A percentile compares a stretch with the other conserved stretches of the same genome.
Conservation (phyloP, 2,113 vertebrate species). For the Rhinolophus ferrumequinum region DNA sequence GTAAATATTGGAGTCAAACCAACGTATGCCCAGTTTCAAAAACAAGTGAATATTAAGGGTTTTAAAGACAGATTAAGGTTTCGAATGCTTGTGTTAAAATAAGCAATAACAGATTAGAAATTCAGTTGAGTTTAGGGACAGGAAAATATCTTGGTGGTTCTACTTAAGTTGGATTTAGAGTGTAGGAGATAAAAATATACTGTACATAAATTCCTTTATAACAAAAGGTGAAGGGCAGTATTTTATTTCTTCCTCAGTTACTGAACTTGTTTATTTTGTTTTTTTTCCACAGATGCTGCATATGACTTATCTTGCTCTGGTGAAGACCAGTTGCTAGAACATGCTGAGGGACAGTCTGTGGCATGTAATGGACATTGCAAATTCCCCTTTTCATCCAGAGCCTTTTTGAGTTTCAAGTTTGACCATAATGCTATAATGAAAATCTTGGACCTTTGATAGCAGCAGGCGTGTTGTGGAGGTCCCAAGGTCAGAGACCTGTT, state of each 20-base stretch:
- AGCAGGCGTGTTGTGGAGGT: conserved; percentile 25
- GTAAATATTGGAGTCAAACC: neutral
- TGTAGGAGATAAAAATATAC: neutral
- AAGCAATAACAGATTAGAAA: neutral
- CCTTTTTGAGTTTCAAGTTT: conserved; percentile 96
- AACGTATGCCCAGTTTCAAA: conserved; percentile 8
- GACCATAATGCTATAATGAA: conserved; percentile 97
- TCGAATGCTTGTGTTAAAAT: conserved; percentile 6
- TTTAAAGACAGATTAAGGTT: neutral
- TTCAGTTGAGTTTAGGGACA: neutral
- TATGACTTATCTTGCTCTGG: conserved; percentile 84
- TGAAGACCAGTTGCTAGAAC: conserved; percentile 84
- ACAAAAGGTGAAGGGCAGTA: neutral
- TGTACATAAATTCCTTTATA: neutral
- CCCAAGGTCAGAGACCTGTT: conserved; percentile 63
- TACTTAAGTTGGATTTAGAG: neutral
- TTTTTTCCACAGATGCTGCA: conserved; percentile 81
- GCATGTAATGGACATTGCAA: conserved; percentile 87
- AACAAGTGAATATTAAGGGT: neutral
- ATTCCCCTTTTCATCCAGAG: conserved; percentile 89
- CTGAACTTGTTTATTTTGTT: conserved; percentile 55
- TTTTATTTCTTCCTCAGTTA: neutral
- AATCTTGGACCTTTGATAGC: conserved; percentile 92
- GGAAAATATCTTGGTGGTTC: neutral
- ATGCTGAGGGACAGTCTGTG: conserved; percentile 79